Conservation (phyloP, 2,888 invertebrate species). For the Chouioia cunea region DNA sequence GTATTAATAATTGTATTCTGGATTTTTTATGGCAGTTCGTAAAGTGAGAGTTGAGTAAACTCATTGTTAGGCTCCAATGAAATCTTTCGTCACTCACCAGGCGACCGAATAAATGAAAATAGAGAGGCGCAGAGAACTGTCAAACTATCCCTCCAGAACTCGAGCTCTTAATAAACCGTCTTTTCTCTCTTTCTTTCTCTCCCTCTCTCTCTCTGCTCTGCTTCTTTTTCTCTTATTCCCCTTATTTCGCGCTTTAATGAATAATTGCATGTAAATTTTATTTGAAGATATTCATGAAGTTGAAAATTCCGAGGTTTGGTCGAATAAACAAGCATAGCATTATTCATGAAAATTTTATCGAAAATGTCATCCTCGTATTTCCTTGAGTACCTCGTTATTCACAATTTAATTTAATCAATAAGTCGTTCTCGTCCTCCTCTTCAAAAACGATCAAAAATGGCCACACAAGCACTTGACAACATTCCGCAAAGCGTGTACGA, state of each 20-base stretch:
- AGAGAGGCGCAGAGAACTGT: no score
- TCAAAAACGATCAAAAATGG: not conserved
- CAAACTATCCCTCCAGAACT: not conserved
- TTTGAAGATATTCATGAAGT: constrained; percentile 28
- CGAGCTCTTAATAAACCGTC: constrained; percentile 8
- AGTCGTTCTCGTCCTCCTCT: not conserved
- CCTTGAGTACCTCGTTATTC: not conserved
- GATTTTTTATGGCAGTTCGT: no score
- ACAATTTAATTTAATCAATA: constrained; percentile 14
- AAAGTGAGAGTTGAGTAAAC: no score
- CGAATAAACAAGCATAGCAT: no score
- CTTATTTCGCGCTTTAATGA: no score
- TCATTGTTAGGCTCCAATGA: no score
- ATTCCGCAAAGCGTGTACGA: constrained; percentile 1
- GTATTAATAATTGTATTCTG: constrained; percentile 7
- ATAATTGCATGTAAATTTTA: constrained; percentile 30
- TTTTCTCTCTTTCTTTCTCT: no score
- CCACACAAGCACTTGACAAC: not conserved
- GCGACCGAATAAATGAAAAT: no score
- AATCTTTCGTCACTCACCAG: no score
- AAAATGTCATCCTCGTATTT: not conserved
- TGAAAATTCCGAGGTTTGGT: constrained; percentile 17
- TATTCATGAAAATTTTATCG: not conserved
- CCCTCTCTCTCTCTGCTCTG: no score
- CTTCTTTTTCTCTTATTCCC: no score